phyloP scores from a whole-genome alignment of 2,888 invertebrate genomes.

The Acleris cristana region DNA sequence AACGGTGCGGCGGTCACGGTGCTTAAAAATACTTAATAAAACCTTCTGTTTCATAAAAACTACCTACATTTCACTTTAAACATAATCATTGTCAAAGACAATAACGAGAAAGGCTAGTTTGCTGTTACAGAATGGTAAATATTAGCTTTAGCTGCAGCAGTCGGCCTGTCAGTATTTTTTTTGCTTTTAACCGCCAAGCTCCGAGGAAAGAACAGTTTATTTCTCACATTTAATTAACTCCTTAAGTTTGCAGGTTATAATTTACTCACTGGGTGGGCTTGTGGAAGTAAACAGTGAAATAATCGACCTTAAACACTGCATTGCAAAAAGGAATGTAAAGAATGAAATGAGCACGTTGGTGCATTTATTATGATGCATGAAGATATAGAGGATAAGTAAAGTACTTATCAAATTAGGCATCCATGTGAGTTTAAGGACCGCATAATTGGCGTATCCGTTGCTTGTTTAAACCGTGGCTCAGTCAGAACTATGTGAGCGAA shows the following conservation, averaged over 20 bases:
- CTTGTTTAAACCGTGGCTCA: constrained; percentile 5
- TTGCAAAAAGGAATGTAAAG: not conserved
- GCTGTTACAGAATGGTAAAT: constrained; percentile 16
- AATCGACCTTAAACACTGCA: constrained; percentile 2
- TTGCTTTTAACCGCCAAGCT: constrained; percentile 16
- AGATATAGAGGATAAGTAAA: too few relatives aligned
- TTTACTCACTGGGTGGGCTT: constrained; percentile 35
- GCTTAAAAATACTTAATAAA: not conserved
- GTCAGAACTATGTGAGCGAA: constrained; percentile 34
- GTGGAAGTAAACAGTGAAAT: constrained; percentile 20
- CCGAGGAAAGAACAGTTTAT: constrained; percentile 8
- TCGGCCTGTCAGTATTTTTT: constrained; percentile 10
- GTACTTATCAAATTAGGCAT: not conserved
- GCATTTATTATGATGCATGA: not conserved
- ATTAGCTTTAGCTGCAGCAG: not conserved
- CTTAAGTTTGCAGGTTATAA: constrained; percentile 25
- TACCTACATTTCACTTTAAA: too few relatives aligned
- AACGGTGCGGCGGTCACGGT: not conserved
- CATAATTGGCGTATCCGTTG: constrained; percentile 20
- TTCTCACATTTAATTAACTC: constrained; percentile 28
- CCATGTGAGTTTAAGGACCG: not conserved
- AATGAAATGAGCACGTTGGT: too few relatives aligned
- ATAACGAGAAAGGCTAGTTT: too few relatives aligned
- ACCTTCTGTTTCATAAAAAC: too few relatives aligned
- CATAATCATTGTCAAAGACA: too few relatives aligned